Base-by-base conservation (phyloP, 2,797 vertebrate species). In the Todus mexicanus region DNA sequence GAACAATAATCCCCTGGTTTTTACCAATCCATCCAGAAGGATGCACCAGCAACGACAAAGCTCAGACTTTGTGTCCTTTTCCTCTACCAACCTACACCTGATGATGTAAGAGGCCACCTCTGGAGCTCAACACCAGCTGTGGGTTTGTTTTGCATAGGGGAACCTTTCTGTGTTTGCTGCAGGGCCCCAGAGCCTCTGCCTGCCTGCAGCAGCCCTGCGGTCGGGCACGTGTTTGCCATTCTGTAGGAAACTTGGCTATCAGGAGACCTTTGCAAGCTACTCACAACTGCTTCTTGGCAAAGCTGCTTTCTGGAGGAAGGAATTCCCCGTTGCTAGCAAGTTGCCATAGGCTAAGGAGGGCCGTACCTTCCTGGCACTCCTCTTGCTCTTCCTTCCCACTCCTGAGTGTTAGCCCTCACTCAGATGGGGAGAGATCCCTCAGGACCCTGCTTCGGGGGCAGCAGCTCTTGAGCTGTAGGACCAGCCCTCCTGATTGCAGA, bases 271-370 rank as follows among this genome's bases (percentile, higher is more conserved):
- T 86, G 40, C 84, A 77, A 74, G 59, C 57, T 64, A 48, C 17
- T 84, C 19, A 50, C 63, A 78, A 56, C 15, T 88, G 42, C 37
- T 70, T 35, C 57, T 31, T 83, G 72, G 57, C 74, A 89, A 80
- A 84, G 63, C 63, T 75, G 59, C 51, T 73, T 86, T 76, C 56
- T 80, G 73, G n/a, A 87, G 43, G 33, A 84, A 92, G n/a, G 63
- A 93, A 78, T 57, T 86, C 60, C 47, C 51, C 42, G 78, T 16
- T 1, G 1, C 51, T 87, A 94, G 26, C 48, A 76, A 19, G 21
- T 43, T 77, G 70, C 73, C 60, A 27, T 20, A 69, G 73, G 73
- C 72, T 92, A 75, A 80, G 63, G 26, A 68, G 38, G 63, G 17
- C 9, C 84, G 25, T 35, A 63, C 21, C 10, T 78, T 89, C 19